These are phyloP conservation scores for Cyprinodon variegatus DNA, from an alignment of 2,113 vertebrate genomes.

Conservation along the genomic window DNA sequence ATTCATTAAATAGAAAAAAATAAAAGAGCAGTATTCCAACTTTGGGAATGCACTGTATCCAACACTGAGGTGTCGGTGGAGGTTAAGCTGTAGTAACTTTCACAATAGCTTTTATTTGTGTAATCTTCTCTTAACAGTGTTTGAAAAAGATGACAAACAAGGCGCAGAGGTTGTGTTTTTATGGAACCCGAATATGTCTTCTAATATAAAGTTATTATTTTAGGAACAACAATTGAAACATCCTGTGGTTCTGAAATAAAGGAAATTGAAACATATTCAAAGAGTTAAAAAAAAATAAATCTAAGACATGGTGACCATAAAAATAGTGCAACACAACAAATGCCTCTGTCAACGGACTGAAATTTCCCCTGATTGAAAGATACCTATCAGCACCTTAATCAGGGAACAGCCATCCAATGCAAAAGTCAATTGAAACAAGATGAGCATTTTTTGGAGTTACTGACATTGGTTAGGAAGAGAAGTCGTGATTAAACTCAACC, in stretches of 20 bases:
- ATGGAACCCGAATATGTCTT: neutral
- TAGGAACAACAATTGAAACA: too few relatives aligned
- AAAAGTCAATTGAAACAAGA: conserved; percentile 38
- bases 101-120: neutral
- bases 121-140: too few relatives aligned
- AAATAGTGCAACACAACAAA: conserved; percentile 20
- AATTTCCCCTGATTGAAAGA: conserved; percentile 58
- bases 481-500: conserved; percentile 48
- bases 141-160: too few relatives aligned
- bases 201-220: too few relatives aligned
- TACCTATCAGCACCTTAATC: conserved; percentile 36
- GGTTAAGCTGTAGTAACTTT: neutral
- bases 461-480: conserved; percentile 15
- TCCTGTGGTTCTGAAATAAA: neutral
- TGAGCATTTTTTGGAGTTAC: conserved; percentile 24
- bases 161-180: too few relatives aligned
- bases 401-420: conserved; percentile 29
- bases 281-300: neutral
- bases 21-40: neutral
- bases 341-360: conserved; percentile 18
- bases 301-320: conserved; percentile 10
- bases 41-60: neutral
- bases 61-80: neutral
- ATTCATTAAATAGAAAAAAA: neutral
- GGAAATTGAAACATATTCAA: neutral